Evolutionary conservation across 2,888 invertebrate species (phyloP), one percentile per base, ranked within the genome.

Genomic region (Latrodectus elegans): DNA sequence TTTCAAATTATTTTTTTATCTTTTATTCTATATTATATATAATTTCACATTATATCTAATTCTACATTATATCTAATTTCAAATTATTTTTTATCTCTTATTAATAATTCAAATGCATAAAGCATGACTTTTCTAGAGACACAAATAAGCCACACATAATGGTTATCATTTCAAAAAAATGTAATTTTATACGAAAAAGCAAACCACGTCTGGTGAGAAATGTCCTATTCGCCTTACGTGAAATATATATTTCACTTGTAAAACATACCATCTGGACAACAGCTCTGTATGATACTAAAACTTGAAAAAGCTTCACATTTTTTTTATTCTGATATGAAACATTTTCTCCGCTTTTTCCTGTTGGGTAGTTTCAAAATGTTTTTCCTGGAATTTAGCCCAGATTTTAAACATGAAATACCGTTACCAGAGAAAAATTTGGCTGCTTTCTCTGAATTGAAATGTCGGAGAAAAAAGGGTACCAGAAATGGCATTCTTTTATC

Each of bases 251-350:
- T 82, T 82, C 67, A 75, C 82, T 82, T 82, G 73, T 82, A 74
- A 82, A 82, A 82, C 82, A 67, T 82, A 75, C 74, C 82, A 82
- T 82, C 82, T 82, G 82, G 82, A 68, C 75, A 82, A 53, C 82
- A 64, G 53, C 60, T 68, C 75, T n/a, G 15, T 51, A 65, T 51
- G 75, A n/a, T 49, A 75, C 70, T 75, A 82, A 82, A 82, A 82
- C 75, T 75, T n/a, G 65, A 73, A 55, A 67, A 68, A 55, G 68
- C 80, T 75, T 82, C 68, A 74, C 75, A 82, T 82, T 82, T 38
- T 38, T n/a, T 82, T 75, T 73, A 55, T 75, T 67, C n/a, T 17
- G 68, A 74, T 65, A 64, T 73, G 73, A 81, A 81, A 81, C 73
- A 82, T 82, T 82, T 81, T 52, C 68, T 82, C 73, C 38, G 38